These are phyloP conservation scores for Zonitis immaculata DNA, from an alignment of 2,888 invertebrate species.

Conservation along the genomic window DNA sequence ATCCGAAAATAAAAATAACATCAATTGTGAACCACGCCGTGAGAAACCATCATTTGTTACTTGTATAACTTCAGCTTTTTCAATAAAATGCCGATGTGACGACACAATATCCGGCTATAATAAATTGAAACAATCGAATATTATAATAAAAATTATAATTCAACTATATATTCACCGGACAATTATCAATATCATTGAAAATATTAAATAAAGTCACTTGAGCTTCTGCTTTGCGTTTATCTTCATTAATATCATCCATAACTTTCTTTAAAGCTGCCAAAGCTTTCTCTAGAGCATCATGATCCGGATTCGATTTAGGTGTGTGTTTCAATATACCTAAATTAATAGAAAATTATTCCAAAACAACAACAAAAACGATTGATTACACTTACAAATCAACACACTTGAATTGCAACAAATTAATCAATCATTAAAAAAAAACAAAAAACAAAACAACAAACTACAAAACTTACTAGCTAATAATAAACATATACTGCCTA, in stretches of 20 bases:
- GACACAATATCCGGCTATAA: conserved; percentile 82
- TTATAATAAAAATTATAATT: too few relatives aligned
- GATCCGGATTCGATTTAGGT: conserved; percentile 81
- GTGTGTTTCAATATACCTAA: conserved; percentile 92
- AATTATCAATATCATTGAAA: conserved; percentile 96
- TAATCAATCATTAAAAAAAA: background rate
- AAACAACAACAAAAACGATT: background rate
- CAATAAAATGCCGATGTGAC: conserved; percentile 85
- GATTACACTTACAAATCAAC: background rate
- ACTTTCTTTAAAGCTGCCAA: conserved; percentile 86
- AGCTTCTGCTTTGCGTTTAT: conserved; percentile 93
- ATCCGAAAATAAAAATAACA: conserved; percentile 91
- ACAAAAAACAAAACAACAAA: background rate
- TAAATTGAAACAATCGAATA: background rate
- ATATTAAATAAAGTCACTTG: conserved; percentile 96
- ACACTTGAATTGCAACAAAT: conserved; percentile 2
- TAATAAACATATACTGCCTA: conserved; percentile 93
- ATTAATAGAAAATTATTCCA: conserved; percentile 28
- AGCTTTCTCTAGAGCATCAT: conserved; percentile 77
- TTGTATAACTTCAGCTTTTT: conserved; percentile 84
- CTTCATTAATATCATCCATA: conserved; percentile 96
- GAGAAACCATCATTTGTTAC: conserved; percentile 68
- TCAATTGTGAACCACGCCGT: conserved; percentile 75
- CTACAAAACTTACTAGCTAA: conserved; percentile 70
- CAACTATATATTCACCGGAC: conserved; percentile 78